Evolutionary conservation across 2,797 vertebrate species (phyloP), one percentile per base, ranked within the genome.

Genomic region (Poecilia wingei): DNA sequence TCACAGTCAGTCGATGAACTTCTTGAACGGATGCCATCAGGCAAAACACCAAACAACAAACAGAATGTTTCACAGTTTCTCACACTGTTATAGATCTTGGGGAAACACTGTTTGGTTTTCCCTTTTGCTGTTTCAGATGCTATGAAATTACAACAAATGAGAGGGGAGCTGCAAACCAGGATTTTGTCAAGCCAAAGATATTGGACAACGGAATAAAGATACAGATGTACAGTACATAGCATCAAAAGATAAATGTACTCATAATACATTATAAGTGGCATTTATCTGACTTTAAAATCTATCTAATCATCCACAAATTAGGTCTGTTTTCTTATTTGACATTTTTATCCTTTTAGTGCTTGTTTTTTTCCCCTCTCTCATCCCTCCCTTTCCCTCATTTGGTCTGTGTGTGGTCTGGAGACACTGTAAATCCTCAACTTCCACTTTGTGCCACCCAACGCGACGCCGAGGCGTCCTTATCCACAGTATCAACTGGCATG

Each of bases 351-450:
- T 82, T 75, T 71, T 74, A 75, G 69, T 64, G 84, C 83, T 82
- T 83, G 36, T 79, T 61, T 77, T 72, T 86, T 79, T 59, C n/a
- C 41, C 47, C 75, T 51, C 71, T 77, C 85, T 78, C 57, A 75
- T 86, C 81, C 64, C 70, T 85, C 85, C 43, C 81, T 83, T 72
- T 70, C 18, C 25, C 80, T 76, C 70, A 70, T 46, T 81, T 93
- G 95, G 89, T 93, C 81, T 82, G 94, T 96, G 97, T 97, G 97
- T 97, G 96, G 97, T 97, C 97, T 95, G 71, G 74, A 94, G 85
- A 94, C 93, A 93, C 91, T 91, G 87, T 90, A 90, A 93, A 95
- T 93, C 89, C 86, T 90, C 87, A 91, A 95, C 92, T 95, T 95
- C 93, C 94, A 86, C 87, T 87, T 66, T 36, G 72, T 92, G 90